Percentiles rank a stretch among this genome's conserved stretches.
phyloP scores from a whole-genome alignment of 2,113 vertebrate species.

The Vidua macroura region DNA sequence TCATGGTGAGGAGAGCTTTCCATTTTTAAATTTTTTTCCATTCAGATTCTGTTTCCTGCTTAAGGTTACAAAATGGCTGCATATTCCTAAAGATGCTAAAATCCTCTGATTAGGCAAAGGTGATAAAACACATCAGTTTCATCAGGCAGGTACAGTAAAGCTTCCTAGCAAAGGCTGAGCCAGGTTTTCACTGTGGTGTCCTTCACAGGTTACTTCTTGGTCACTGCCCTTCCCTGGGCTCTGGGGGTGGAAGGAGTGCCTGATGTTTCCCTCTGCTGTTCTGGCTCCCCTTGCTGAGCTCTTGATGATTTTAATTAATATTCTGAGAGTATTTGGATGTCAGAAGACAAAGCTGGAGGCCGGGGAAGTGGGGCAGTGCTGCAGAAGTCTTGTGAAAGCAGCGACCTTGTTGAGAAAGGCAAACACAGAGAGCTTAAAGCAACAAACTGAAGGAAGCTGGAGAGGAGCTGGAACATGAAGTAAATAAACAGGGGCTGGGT shows the following conservation, averaged over 20 bases:
- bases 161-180: not conserved
- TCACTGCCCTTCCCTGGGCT: not conserved
- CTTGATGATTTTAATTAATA: slow-evolving; percentile 23
- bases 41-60: not conserved
- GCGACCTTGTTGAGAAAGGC: slow-evolving; percentile 28
- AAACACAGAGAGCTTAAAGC: slow-evolving; percentile 28
- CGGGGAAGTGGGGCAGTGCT: not conserved
- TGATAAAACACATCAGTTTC: not conserved
- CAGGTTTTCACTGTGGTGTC: not conserved
- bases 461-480: not conserved
- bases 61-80: not conserved
- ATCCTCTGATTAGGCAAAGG: not conserved
- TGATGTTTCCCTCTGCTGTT: not conserved
- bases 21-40: not conserved
- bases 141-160: not conserved
- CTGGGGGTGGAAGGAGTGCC: not conserved
- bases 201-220: not conserved
- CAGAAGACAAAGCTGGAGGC: slow-evolving; percentile 23
- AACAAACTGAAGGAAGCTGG: not conserved
- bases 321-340: not conserved
- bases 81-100: not conserved
- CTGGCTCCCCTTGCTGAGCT: not conserved
- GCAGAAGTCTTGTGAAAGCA: slow-evolving; percentile 58
- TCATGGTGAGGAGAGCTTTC: not conserved
- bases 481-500: not conserved